Evolutionary conservation across 2,113 vertebrate genomes (phyloP).

Genomic region (Hydrolagus affinis): DNA sequence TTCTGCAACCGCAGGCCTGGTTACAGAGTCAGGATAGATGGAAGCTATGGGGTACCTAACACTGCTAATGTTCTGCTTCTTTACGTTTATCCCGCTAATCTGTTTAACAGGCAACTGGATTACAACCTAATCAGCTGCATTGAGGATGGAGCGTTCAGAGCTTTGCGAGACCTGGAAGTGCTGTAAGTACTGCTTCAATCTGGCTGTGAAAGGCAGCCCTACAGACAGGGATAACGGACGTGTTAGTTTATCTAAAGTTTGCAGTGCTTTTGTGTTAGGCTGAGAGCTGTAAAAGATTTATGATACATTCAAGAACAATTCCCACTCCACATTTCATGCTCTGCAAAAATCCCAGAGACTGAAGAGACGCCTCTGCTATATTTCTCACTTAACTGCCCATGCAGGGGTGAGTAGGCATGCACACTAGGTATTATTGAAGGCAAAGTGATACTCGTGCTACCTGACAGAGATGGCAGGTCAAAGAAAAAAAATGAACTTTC

Average conservation of each 20-base stretch:
- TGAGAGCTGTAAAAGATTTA: background rate
- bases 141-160: conserved; percentile 88
- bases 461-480: background rate
- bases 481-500: background rate
- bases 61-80: conserved; percentile 35
- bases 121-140: conserved; percentile 98
- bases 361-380: background rate
- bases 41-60: conserved; percentile 36
- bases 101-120: conserved; percentile 87
- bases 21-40: conserved; percentile 33
- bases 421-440: background rate
- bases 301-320: background rate
- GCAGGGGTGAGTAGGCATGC: background rate
- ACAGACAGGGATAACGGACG: conserved; percentile 39
- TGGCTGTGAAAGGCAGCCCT: conserved; percentile 39
- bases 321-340: background rate
- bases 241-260: conserved; percentile 41
- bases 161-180: conserved; percentile 90
- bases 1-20: conserved; percentile 31
- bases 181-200: conserved; percentile 73
- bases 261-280: conserved; percentile 35
- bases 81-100: conserved; percentile 52
- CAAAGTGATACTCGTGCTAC: background rate
- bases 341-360: background rate
- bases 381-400: background rate